phyloP scores from a whole-genome alignment of 2,888 invertebrate genomes.

The Drosophila monieri region DNA sequence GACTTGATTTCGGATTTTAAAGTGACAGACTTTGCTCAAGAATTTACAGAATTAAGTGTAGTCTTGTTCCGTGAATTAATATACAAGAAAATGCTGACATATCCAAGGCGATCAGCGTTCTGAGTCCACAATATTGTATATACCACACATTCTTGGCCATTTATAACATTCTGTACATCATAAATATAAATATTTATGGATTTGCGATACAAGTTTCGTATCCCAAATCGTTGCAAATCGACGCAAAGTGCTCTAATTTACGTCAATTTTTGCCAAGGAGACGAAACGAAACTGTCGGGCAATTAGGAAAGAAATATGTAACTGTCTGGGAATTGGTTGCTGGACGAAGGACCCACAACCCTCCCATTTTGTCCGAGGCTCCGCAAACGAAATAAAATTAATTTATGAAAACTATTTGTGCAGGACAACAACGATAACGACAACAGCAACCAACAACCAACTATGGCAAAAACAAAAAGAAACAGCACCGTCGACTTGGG shows the following conservation, averaged over 20 bases:
- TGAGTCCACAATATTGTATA: constrained; percentile 13
- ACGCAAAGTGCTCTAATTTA: constrained; percentile 77
- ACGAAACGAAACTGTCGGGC: constrained; percentile 63
- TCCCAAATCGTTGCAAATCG: constrained; percentile 70
- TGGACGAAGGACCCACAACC: constrained; percentile 2
- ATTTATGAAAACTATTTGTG: constrained; percentile 79
- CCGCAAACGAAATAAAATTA: constrained; percentile 75
- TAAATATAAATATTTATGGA: constrained; percentile 73
- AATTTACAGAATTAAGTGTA: not conserved
- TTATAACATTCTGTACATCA: constrained; percentile 28
- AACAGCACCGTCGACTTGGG: constrained; percentile 4
- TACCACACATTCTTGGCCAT: constrained; percentile 16
- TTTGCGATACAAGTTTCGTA: constrained; percentile 58
- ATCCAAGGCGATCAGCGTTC: constrained; percentile 17
- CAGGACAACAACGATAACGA: constrained; percentile 54
- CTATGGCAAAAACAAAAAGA: constrained; percentile 6
- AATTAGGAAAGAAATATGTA: constrained; percentile 76
- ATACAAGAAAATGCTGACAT: constrained; percentile 19
- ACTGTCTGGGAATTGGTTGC: constrained; percentile 53
- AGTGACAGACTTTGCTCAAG: not conserved
- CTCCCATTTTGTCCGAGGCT: constrained; percentile 46
- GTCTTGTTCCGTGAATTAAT: not conserved
- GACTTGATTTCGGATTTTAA: not conserved
- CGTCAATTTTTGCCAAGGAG: constrained; percentile 64
- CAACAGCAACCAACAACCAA: constrained; percentile 51